A percentile compares a stretch with the other conserved stretches of the same genome.
Evolutionary conservation across 1,140 invertebrate genomes (phyloP).

Genomic region (Bombus waltoni): DNA sequence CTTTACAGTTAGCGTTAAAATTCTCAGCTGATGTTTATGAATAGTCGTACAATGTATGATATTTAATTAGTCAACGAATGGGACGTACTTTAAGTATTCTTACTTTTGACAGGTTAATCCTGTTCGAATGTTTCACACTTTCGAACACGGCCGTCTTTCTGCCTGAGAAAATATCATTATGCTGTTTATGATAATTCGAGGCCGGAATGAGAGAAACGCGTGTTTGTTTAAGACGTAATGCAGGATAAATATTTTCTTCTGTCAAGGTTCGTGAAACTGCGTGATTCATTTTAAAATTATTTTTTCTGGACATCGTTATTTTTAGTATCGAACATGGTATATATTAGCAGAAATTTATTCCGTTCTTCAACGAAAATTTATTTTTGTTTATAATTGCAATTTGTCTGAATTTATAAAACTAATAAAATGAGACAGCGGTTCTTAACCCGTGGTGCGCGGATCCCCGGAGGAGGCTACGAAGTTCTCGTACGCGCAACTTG

Average conservation of each 20-base stretch:
- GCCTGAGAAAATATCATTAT: constrained; percentile 41
- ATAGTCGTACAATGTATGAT: not conserved
- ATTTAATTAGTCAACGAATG: not conserved
- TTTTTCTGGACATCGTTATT: not conserved
- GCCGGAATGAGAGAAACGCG: not conserved
- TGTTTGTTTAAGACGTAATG: constrained; percentile 32
- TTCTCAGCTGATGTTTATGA: too few species aligned
- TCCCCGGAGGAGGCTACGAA: too few species aligned
- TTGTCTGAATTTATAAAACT: not conserved
- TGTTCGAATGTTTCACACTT: constrained; percentile 11
- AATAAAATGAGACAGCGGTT: too few species aligned
- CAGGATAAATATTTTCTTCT: constrained; percentile 20
- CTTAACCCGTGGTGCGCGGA: too few species aligned
- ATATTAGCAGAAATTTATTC: too few species aligned
- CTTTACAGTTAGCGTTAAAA: too few species aligned
- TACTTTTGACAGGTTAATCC: not conserved
- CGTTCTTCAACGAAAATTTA: not conserved
- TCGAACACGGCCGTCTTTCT: not conserved
- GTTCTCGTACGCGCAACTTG: too few species aligned
- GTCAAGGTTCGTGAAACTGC: constrained; percentile 12
- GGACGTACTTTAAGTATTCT: not conserved
- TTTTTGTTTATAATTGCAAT: not conserved
- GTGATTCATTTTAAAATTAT: constrained; percentile 4
- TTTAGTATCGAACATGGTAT: not conserved
- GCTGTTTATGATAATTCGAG: constrained; percentile 33